Evolutionary conservation across 2,797 vertebrate species (phyloP), one percentile per base, ranked within the genome.

Genomic region (Gadopsis marmoratus): DNA sequence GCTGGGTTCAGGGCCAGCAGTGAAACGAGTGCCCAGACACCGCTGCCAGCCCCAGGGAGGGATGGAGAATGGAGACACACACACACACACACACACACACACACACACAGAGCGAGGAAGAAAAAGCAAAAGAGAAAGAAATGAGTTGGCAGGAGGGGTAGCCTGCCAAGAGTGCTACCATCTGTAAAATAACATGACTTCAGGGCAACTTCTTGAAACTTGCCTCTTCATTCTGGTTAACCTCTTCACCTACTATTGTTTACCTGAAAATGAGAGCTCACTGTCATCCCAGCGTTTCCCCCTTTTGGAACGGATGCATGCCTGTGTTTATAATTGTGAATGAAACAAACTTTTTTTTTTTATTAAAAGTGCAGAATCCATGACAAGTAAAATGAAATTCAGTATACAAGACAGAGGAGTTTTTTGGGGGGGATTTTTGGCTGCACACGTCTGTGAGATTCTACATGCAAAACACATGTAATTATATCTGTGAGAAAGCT

Each of bases 1-100:
- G 97, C 97, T 96, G 97, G 95, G 93, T 94, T 94, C 89, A 86
- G 92, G 93, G 95, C 95, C 95, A 96, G 90, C 89, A 92, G 80
- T 92, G 93, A 91, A 93, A 93, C 83, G 93, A 94, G 93, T 96
- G 94, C 95, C 95, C 95, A 92, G 93, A 94, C 91, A 89, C 74
- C 84, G 86, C 94, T 96, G 95, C 95, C 95, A 95, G 94, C 94
- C 94, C 93, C 91, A 90, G 90, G 94, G 94, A 94, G 91, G 91
- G 92, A 93, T 92, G 88, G 92, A 90, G 92, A 91, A 82, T 68
- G 88, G 87, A 94, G 75, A 88, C 70, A 72, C 71, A 91, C 80
- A 95, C 87, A 94, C 94, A 95, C 95, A 95, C 79, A 76, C 66
- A 50, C 67, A 75, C 79, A 71, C 68, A 45, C 71, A 68, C 63